Base-by-base conservation (phyloP, 2,113 vertebrate species). In the Micromys minutus region DNA sequence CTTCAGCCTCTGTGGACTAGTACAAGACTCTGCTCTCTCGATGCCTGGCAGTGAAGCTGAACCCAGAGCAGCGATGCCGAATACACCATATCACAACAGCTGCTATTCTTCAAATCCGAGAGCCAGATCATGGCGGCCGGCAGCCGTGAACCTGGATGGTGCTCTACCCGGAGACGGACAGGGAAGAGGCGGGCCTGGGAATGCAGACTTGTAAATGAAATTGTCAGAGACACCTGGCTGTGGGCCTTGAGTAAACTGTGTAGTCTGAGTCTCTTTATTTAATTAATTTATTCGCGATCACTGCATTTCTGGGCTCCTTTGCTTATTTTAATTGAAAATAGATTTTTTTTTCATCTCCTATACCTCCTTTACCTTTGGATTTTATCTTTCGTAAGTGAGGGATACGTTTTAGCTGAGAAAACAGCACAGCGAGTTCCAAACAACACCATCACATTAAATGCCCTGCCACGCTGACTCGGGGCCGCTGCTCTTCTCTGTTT, bases 371-470 rank as follows among this genome's bases (percentile, higher is more conserved):
- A 72, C 91, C 93, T 97, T 97, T 86, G 77, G 74, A 89, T 96
- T 97, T 86, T 67, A 65, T 67, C 95, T 94, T 90, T 93, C 90
- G n/a, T 95, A 88, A 97, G 92, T 36, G 75, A 87, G 72, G 90
- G 72, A 42, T 95, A 79, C 21, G 55, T 92, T 92, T 93, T 90
- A 76, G 87, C 76, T 83, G 17, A 11, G 85, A 74, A 97, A 90
- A 47, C n/a, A 92, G 72, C 80, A 67, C n/a, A 45, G 22, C 83
- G 87, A 95, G 55, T 86, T 95, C 91, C 86, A 90, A 96, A 96
- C 91, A 95, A 79, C 90, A 96, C 94, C 93, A 83, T 93, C 91
- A 94, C 94, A 96, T 97, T 94, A 96, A 95, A 92, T 69, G 90
- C 11, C 1, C 85, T 94, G 96, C 91, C 95, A 55, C 88, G 12